Evolutionary conservation across 1,140 invertebrate species (phyloP), one percentile per base, ranked within the genome.

Genomic region (Antheraea mylitta): DNA sequence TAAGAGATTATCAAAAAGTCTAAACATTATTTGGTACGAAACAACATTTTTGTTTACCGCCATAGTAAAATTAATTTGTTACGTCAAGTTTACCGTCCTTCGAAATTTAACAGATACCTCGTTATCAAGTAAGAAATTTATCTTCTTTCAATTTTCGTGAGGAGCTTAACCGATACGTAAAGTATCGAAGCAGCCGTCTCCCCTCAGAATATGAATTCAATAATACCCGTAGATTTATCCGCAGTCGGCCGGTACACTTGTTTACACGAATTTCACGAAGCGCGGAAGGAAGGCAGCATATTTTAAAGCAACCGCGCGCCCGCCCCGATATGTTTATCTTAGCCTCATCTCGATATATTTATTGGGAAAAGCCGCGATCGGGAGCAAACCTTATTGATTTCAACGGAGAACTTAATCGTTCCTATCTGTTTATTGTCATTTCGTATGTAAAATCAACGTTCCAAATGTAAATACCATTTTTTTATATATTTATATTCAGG

Each of bases 301-400:
- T 87, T 87, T 89, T 86, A 87, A 83, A 81, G 78, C 75, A 72
- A 77, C 78, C 78, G 78, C 71, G 74, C 73, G 77, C 79, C 75
- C 78, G 77, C 78, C 78, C 72, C 78, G 82, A 82, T 86, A 83
- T 89, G 80, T 89, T 90, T 90, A 85, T 88, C 81, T 88, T 83
- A 75, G 78, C 82, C 80, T 90, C 84, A 85, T 89, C 82, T 85
- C 82, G 81, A 89, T 83, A 88, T 89, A 87, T 89, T 89, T 89
- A 88, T 90, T 85, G 83, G 76, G 75, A 79, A 81, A 86, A 80
- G 79, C 79, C 80, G 75, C 77, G 78, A 82, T 82, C 81, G 76
- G 70, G 71, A 82, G 83, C 75, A 79, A 79, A 82, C 74, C 79
- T 81, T 89, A 87, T 90, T 84, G 85, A 76, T 87, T 86, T 71